phyloP scores from a whole-genome alignment of 2,888 invertebrate genomes.

The Bursaphelenchus okinawaensis region DNA sequence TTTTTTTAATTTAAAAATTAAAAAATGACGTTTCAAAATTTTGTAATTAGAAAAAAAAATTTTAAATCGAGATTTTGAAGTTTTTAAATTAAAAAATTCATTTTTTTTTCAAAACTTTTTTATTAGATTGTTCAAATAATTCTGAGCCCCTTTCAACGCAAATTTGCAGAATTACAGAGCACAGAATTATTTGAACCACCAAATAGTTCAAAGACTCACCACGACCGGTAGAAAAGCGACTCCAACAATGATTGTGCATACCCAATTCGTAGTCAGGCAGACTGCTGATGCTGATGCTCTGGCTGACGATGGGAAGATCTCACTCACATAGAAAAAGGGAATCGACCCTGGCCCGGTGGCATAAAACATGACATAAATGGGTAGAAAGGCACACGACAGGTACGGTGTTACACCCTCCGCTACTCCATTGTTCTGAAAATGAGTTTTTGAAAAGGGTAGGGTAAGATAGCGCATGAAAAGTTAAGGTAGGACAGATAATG shows the following conservation, averaged over 20 bases:
- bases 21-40: constrained; percentile 25
- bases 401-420: neutral
- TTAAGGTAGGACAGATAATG: no score
- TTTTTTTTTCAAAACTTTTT: no score
- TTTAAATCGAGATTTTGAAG: no score
- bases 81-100: no score
- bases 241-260: constrained; percentile 19
- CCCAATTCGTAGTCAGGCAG: constrained; percentile 23
- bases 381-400: constrained; percentile 7
- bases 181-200: no score
- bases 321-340: constrained; percentile 27
- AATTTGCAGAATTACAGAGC: no score
- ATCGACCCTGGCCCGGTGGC: constrained; percentile 28
- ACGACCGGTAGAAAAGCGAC: constrained; percentile 21
- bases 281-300: constrained; percentile 21
- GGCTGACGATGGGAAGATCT: constrained; percentile 13
- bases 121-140: no score
- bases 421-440: neutral
- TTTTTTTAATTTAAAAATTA: no score
- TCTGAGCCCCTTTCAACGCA: no score
- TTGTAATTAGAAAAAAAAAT: no score
- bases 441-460: neutral
- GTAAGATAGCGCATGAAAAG: no score
- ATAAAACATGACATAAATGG: constrained; percentile 24
- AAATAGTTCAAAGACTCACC: constrained; percentile 16